phyloP scores from a whole-genome alignment of 2,113 vertebrate genomes.

The western clawed frog (Xenopus tropicalis) region DNA sequence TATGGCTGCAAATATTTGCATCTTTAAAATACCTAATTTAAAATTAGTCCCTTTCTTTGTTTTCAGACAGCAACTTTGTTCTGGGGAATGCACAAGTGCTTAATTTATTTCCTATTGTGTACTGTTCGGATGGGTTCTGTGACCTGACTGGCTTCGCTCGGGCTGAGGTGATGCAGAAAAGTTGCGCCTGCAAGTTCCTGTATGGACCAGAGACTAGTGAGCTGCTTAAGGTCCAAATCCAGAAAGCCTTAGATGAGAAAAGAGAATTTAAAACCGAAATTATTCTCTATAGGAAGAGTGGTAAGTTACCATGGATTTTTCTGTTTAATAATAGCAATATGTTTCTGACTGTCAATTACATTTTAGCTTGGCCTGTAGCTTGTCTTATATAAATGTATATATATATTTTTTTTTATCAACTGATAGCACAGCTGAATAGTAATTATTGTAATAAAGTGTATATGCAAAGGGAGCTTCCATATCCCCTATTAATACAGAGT shows the following conservation, averaged over 20 bases:
- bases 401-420: too few species aligned
- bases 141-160: slow-evolving; percentile 75
- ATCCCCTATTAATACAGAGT: too few species aligned
- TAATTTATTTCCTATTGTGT: slow-evolving; percentile 76
- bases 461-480: too few species aligned
- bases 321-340: not conserved
- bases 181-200: slow-evolving; percentile 76
- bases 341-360: too few species aligned
- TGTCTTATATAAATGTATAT: too few species aligned
- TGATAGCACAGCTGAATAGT: too few species aligned
- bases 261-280: slow-evolving; percentile 75
- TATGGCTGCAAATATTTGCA: too few species aligned
- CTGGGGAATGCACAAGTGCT: slow-evolving; percentile 78
- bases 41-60: slow-evolving; percentile 17
- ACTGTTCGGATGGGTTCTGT: slow-evolving; percentile 80
- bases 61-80: slow-evolving; percentile 77
- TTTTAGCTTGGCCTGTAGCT: too few species aligned
- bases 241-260: slow-evolving; percentile 69
- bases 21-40: too few species aligned
- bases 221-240: slow-evolving; percentile 66
- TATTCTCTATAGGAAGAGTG: slow-evolving; percentile 76
- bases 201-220: slow-evolving; percentile 74
- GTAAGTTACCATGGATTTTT: slow-evolving; percentile 50
- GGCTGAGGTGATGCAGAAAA: slow-evolving; percentile 79
- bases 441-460: too few species aligned